Evolutionary conservation across 2,113 vertebrate species (phyloP), one percentile per base, ranked within the genome.

Genomic region (Zosterops pallidus): DNA sequence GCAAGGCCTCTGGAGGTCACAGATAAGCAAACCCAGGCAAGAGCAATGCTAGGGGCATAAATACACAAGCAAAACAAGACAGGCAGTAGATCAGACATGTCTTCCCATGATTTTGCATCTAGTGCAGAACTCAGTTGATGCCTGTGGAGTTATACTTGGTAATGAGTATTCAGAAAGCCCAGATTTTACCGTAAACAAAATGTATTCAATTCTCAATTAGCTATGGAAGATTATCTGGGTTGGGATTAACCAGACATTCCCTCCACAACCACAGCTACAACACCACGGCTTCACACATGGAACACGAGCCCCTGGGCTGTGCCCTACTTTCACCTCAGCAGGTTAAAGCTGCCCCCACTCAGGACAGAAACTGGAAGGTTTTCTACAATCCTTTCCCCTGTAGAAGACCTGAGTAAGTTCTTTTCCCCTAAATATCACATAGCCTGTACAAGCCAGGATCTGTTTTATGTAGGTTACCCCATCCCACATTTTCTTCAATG

Each of bases 21-120:
- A 86, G 92, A 94, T 86, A 96, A 91, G 81, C 53, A 92, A 71
- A 82, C 18, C 37, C 26, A 37, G 44, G 41, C 85, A 84, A 76
- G 41, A 37, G 39, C 35, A 84, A 47, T 33, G 42, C 60, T 75
- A 57, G 44, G 44, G 31, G 9, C 44, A 71, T 8, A 83, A 37
- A 85, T 53, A 52, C 0, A 26, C 12, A 53, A 86, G 49, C n/a
- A 90, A 90, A 95, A 90, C 83, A 90, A 71, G 78, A 41, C 41
- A 72, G 33, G n/a, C 39, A 82, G 56, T 39, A 82, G 42, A 75
- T 79, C 22, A 85, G 35, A 65, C 3, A 0, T 35, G 74, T 59
- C 37, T 67, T 67, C 25, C 46, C 63, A 83, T 1, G 1, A 83
- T 62, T 91, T 24, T 47, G 57, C 22, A 24, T 49, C 49, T 49